Percentiles rank a stretch among this genome's conserved stretches.
Conservation (phyloP, 1,140 invertebrate species). For the Asbolus verrucosus region DNA sequence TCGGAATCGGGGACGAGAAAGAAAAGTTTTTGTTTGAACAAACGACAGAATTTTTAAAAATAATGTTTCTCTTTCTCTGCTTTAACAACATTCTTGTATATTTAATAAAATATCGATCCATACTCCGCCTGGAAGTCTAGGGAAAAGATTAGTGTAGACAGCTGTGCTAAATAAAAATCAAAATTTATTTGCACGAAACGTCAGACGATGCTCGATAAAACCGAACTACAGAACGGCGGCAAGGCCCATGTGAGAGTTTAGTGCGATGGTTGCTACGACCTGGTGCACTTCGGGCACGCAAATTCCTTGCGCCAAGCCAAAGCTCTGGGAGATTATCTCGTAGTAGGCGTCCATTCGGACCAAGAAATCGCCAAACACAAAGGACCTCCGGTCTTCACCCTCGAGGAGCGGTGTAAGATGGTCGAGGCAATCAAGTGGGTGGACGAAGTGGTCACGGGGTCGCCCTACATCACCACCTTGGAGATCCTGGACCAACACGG, state of each 20-base stretch:
- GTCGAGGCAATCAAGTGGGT: conserved; percentile 98
- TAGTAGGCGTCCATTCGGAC: conserved; percentile 97
- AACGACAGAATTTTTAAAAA: background rate
- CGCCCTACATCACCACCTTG: conserved; percentile 95
- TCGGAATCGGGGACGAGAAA: background rate
- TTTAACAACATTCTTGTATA: no score
- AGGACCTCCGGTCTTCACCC: conserved; percentile 95
- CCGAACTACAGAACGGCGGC: conserved; percentile 41
- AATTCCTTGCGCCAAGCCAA: conserved; percentile 95
- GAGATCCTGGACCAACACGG: conserved; percentile 95
- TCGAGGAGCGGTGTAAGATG: conserved; percentile 97
- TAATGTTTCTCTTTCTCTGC: no score
- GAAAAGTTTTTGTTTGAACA: background rate
- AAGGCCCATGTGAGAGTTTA: conserved; percentile 81
- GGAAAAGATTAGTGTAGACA: no score
- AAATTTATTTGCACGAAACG: background rate
- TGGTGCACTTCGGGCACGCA: conserved; percentile 97
- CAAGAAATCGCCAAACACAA: conserved; percentile 96
- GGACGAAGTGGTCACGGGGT: conserved; percentile 95
- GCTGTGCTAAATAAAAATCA: background rate
- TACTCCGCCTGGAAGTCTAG: no score
- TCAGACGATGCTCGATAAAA: background rate
- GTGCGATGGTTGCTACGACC: conserved; percentile 95
- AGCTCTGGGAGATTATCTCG: conserved; percentile 91
- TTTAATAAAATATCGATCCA: no score